These are phyloP conservation scores for pig (Sus scrofa) DNA, from an alignment of 2,113 vertebrate genomes.

Conservation along the genomic window T2T-Sscrofa CM000820.6:96081501-96082000, in stretches of 20 bases:
- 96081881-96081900: not conserved
- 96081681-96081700: not conserved
- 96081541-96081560: too few species aligned
- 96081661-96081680: too few species aligned
- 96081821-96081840: too few species aligned
- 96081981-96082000: not conserved
- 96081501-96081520: too few species aligned
- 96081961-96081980: not conserved
- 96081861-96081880: not conserved
- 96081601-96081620: too few species aligned
- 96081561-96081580: too few species aligned
- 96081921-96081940: not conserved
- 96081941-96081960: fast-evolving
- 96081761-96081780: not conserved
- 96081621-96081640: too few species aligned
- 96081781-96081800: slow-evolving; percentile 74
- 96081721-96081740: not conserved
- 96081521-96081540: too few species aligned
- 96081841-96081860: not conserved
- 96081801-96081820: not conserved
- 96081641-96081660: too few species aligned
- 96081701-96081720: not conserved
- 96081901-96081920: not conserved
- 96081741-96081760: slow-evolving; percentile 27
- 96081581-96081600: too few species aligned